These are phyloP conservation scores for Hyles vespertilio DNA, from an alignment of 1,140 invertebrate species.

Conservation along the genomic window DNA sequence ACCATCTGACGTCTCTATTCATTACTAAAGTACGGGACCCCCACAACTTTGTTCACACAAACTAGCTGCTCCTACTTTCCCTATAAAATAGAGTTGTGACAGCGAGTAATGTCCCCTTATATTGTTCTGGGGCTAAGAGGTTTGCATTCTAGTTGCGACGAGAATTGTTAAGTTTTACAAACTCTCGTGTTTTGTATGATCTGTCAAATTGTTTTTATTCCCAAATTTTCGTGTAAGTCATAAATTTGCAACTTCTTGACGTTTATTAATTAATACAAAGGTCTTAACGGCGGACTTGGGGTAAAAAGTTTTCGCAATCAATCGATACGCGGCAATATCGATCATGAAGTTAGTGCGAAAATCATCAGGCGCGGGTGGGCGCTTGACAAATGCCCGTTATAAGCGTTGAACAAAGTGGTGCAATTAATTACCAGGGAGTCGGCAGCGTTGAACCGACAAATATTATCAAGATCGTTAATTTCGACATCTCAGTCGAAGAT, in stretches of 20 bases:
- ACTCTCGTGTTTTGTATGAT: not conserved
- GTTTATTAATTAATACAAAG: slow-evolving; percentile 42
- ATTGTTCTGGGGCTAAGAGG: slow-evolving; percentile 73
- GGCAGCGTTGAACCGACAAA: slow-evolving; percentile 67
- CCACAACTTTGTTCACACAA: slow-evolving; percentile 64
- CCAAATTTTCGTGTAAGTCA: too few relatives aligned
- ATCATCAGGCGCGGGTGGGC: slow-evolving; percentile 58
- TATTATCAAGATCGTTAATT: slow-evolving; percentile 75
- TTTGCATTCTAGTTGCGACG: slow-evolving; percentile 60
- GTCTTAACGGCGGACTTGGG: slow-evolving; percentile 35
- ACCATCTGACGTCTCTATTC: slow-evolving; percentile 68
- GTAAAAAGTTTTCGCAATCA: slow-evolving; percentile 37
- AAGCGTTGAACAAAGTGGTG: slow-evolving; percentile 72
- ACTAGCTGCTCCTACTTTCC: slow-evolving; percentile 62
- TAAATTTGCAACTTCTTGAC: too few relatives aligned
- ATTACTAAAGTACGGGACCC: slow-evolving; percentile 64
- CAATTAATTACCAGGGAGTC: slow-evolving; percentile 67
- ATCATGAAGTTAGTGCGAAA: slow-evolving; percentile 69
- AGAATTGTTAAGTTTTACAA: slow-evolving; percentile 68
- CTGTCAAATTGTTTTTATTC: not conserved
- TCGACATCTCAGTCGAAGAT: slow-evolving; percentile 61
- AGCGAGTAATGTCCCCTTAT: slow-evolving; percentile 72
- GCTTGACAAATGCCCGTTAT: slow-evolving; percentile 72
- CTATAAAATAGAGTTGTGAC: slow-evolving; percentile 74
- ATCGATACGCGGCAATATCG: slow-evolving; percentile 61